Base-by-base conservation (phyloP, 37 sponge, comb jelly and placozoan genomes). In the Eunapius fragilis region DNA sequence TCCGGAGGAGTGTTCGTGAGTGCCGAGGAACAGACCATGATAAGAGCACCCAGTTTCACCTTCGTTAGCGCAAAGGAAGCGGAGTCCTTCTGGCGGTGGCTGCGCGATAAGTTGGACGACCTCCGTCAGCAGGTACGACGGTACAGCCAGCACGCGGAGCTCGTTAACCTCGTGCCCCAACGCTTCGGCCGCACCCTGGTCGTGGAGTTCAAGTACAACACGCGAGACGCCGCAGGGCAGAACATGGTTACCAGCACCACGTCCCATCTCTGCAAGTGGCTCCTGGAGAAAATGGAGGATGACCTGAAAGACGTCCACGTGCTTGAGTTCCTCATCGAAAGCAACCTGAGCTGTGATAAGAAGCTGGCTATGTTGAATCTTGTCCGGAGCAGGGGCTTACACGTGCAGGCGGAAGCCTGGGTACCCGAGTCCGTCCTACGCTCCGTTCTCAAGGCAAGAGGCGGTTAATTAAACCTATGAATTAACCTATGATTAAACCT, bases 191-290 rank as follows among this genome's bases (percentile, higher is more conserved):
- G 86, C 25, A 70, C 33, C 12, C 33, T 94, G 2, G 69, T 85
- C 14, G 72, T 88, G 0, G 71, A 78, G 25, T 94, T 94, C 80
- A 38, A 77, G 22, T 94, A 82, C 68, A 23, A 13, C 41, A 91
- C 95, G 9, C 68, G 80, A 5, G 92, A 91, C 82, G 95, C 95
- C 2, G 76, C 84, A 36, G 95, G 95, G 2, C 95, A 94, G 72
- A 94, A 94, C 77, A 94, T 94, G 95, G 88, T 87, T n/a, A 94
- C 95, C 2, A 83, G 82, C 27, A 75, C 78, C 34, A 94, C 95
- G 0, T 88, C 84, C 83, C 84, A 91, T 32, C 73, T 86, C 12
- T 91, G 91, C 80, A 91, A 82, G 87, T 94, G 95, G 92, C 68
- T 83, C 13, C 82, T 86, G 34, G 28, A 28, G 24, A 76, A 75